These are phyloP conservation scores for Aleiodes alternator DNA, from an alignment of 2,888 invertebrate genomes.

Conservation along the genomic window DNA sequence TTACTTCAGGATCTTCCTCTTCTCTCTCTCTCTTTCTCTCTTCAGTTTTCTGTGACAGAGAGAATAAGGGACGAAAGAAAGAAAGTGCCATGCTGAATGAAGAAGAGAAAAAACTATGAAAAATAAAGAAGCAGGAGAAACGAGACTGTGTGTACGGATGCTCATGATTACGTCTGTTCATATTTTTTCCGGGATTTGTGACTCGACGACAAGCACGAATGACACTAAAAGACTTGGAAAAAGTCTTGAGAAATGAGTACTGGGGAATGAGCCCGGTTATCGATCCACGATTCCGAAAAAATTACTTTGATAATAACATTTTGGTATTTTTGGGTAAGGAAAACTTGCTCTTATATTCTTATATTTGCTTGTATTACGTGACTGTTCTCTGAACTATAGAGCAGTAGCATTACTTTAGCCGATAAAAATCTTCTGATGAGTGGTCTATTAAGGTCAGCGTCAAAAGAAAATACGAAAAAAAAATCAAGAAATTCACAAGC, in stretches of 20 bases:
- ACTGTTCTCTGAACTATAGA: no score
- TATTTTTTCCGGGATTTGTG: conserved; percentile 32
- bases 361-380: no score
- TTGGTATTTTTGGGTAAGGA: no score
- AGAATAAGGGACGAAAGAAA: conserved; percentile 61
- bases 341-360: no score
- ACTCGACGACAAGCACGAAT: conserved; percentile 17
- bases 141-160: conserved; percentile 10
- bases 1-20: conserved; percentile 33
- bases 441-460: not conserved
- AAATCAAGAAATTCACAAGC: not conserved
- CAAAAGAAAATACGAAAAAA: not conserved
- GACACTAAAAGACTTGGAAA: conserved; percentile 4
- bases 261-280: conserved; percentile 9
- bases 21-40: conserved; percentile 49
- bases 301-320: not conserved
- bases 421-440: conserved; percentile 3
- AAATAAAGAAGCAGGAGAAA: conserved; percentile 20
- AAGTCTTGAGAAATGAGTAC: conserved; percentile 13
- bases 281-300: not conserved
- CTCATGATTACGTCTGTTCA: conserved; percentile 37
- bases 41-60: conserved; percentile 61
- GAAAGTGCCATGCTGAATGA: conserved; percentile 44
- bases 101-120: conserved; percentile 53
- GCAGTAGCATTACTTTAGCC: not conserved